Evolutionary conservation across 2,113 vertebrate genomes (phyloP).

Genomic region (Anguilla rostrata): DNA sequence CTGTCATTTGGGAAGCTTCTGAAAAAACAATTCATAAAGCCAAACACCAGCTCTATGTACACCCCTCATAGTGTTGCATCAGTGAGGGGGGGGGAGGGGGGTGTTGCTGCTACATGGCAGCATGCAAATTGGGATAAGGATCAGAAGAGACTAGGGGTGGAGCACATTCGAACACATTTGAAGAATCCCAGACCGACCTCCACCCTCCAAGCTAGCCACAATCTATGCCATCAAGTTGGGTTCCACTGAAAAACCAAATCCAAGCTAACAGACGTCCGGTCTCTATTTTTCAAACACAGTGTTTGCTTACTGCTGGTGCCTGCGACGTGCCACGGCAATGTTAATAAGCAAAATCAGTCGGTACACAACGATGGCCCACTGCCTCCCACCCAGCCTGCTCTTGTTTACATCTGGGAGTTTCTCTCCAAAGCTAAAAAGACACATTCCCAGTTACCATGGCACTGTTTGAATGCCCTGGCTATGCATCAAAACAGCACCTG

Average conservation of each 20-base stretch:
- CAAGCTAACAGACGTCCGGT: conserved; percentile 44
- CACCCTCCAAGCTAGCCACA: conserved; percentile 23
- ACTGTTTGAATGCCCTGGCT: conserved; percentile 10
- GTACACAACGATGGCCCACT: conserved; percentile 22
- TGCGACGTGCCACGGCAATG: conserved; percentile 27
- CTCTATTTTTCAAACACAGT: conserved; percentile 11
- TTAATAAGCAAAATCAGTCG: conserved; percentile 22
- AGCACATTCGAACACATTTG: conserved; percentile 38
- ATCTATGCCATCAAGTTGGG: conserved; percentile 48
- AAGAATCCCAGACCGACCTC: conserved; percentile 15
- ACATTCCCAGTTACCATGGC: conserved; percentile 36
- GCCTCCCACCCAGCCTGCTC: conserved; percentile 37
- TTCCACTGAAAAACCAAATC: conserved; percentile 45
- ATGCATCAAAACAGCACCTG: not conserved
- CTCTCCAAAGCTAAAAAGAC: conserved; percentile 27
- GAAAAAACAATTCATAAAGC: not conserved
- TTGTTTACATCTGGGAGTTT: conserved; percentile 37
- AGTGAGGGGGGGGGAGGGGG: not conserved
- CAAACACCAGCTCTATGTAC: conserved; percentile 21
- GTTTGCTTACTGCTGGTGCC: not conserved
- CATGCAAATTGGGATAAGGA: not conserved
- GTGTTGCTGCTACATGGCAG: not conserved
- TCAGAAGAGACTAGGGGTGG: conserved; percentile 34
- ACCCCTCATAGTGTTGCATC: conserved; percentile 13
- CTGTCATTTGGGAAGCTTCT: not conserved